These are phyloP conservation scores for Heliconius cydno DNA, from an alignment of 2,888 invertebrate genomes.

Conservation along the genomic window DNA sequence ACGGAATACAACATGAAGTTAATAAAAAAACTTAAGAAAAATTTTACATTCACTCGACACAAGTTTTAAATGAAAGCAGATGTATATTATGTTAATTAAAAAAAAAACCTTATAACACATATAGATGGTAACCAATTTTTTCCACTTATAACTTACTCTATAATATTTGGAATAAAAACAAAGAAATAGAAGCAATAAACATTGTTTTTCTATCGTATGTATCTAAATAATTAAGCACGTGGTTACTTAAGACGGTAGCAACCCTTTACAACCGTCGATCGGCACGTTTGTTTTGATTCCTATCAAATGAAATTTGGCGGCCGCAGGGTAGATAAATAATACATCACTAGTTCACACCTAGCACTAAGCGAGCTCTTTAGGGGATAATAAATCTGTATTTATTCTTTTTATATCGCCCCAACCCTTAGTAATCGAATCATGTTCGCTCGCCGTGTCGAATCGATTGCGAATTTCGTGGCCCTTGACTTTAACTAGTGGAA, in stretches of 20 bases:
- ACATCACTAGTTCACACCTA: constrained; percentile 79
- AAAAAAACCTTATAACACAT: neutral
- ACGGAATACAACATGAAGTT: no score
- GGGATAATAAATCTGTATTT: constrained; percentile 83
- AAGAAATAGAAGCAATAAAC: neutral
- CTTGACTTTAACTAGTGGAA: constrained; percentile 39
- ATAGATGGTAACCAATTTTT: neutral
- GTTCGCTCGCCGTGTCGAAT: constrained; percentile 72
- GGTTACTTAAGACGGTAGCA: constrained; percentile 38
- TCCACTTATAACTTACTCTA: neutral
- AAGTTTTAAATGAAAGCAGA: no score
- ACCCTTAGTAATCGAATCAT: constrained; percentile 77
- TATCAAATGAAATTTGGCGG: constrained; percentile 74
- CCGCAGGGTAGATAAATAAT: constrained; percentile 79
- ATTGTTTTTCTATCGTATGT: neutral
- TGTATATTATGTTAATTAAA: no score
- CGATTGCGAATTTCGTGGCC: constrained; percentile 57
- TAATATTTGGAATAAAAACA: neutral
- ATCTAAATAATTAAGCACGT: neutral
- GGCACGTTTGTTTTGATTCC: constrained; percentile 73
- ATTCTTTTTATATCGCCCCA: constrained; percentile 78
- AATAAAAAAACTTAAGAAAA: no score
- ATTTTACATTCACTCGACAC: no score
- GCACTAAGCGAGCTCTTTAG: constrained; percentile 76
- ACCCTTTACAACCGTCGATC: constrained; percentile 52